Base-by-base conservation (phyloP, 2,888 invertebrate species). In the Thereva unica region DNA sequence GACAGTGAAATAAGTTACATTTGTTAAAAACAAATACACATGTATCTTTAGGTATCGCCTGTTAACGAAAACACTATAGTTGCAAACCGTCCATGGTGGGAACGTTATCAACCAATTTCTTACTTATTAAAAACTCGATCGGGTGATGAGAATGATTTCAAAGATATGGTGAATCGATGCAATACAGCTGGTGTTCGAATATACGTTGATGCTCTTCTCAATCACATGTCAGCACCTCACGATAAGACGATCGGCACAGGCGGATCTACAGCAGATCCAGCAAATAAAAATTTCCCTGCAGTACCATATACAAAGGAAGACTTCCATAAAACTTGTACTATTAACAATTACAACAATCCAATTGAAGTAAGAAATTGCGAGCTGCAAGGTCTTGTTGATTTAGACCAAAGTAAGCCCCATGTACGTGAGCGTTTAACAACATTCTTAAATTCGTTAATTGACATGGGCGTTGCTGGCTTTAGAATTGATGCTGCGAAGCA, bases 101-200 rank as follows among this genome's bases (percentile, higher is more conserved):
- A 95, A 77, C 83, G 94, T 23, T 94, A 95, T 78, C 93, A 95
- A 78, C 92, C 93, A 0, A 87, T 93, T 44, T 92, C 93, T 35
- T 95, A 94, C 80, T 82, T 84, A 23, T 81, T 93, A 52, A 76
- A 77, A 1, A 92, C 92, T 0, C 85, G 95, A 64, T 92, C 92
- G 38, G 95, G 95, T 44, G 86, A 85, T 69, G 89, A 90, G 73
- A 75, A 80, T 8, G 87, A 90, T 70, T 91, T 95, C 74, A 77
- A 82, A 5, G 82, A 86, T 69, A 95, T 95, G 95, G 87, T 90
- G 0, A 80, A 82, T 35, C 83, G 92, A 61, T 95, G 95, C 77
- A 94, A 93, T 77, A 82, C 82, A 35, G 93, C 82, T 59, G 93
- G 93, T 40, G 89, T 95, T 42, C 77, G 93, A 74, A 91, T 95